These are phyloP conservation scores for Dicyrtomina minuta DNA, from an alignment of 2,888 invertebrate species.

Conservation along the genomic window DNA sequence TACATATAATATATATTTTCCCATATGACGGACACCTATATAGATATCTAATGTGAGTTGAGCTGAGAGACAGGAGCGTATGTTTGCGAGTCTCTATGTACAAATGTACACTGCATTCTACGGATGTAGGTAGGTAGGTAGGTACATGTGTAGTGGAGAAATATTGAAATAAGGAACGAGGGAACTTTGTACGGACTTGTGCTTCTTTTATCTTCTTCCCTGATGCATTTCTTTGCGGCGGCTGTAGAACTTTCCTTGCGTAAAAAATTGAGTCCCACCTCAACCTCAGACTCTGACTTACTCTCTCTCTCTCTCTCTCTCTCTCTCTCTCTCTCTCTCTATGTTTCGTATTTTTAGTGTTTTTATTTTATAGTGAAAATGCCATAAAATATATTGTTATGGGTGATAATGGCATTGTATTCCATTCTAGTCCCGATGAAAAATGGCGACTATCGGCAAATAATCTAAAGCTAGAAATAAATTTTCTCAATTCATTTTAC, in stretches of 20 bases:
- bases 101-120: no score
- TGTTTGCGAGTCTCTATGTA: neutral
- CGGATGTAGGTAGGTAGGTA: neutral
- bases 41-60: no score
- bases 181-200: neutral
- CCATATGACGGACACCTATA: no score
- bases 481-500: conserved; percentile 38
- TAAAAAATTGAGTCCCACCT: conserved; percentile 25
- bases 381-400: conserved; percentile 45
- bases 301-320: neutral
- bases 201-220: conserved; percentile 4
- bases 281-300: neutral
- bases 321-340: no score
- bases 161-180: neutral
- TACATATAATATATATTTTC: no score
- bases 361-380: conserved; percentile 27
- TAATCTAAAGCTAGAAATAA: conserved; percentile 36
- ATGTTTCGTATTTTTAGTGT: conserved; percentile 12
- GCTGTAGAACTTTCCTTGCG: conserved; percentile 9
- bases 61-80: neutral
- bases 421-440: conserved; percentile 40
- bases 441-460: conserved; percentile 39
- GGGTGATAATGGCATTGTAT: conserved; percentile 41
- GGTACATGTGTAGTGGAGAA: neutral
- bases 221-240: neutral